phyloP scores from a whole-genome alignment of 2,113 vertebrate species.

The Bubo blakistoni region DNA sequence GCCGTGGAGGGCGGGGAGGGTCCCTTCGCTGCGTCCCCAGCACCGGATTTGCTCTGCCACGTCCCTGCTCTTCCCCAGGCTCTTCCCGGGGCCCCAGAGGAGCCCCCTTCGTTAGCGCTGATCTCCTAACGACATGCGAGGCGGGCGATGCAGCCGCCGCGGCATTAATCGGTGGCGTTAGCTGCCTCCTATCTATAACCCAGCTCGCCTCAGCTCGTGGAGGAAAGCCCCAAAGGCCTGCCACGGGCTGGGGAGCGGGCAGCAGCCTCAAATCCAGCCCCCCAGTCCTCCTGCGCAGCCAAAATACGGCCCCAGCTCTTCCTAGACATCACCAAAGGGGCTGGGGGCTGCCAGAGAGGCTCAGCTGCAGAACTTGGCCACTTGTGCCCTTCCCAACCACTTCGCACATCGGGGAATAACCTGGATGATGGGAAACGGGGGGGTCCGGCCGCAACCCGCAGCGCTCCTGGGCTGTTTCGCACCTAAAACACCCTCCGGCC shows the following conservation, averaged over 20 bases:
- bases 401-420: background rate
- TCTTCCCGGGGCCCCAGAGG: background rate
- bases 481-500: fast-evolving
- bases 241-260: background rate
- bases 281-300: background rate
- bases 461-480: fast-evolving
- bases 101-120: background rate
- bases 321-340: background rate
- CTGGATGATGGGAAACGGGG: background rate
- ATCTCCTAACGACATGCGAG: background rate
- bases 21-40: too few species aligned
- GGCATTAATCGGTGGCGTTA: background rate
- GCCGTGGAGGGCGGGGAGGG: background rate
- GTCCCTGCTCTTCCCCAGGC: background rate
- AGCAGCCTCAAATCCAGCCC: background rate
- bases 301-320: fast-evolving
- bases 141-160: fast-evolving
- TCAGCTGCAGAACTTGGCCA: fast-evolving
- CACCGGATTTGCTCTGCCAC: background rate
- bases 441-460: fast-evolving
- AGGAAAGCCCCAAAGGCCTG: background rate
- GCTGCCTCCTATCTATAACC: background rate
- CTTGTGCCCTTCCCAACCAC: background rate
- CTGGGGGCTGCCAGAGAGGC: background rate
- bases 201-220: background rate